Conservation (phyloP, 2,113 vertebrate genomes). For the Pedionomus torquatus region DNA sequence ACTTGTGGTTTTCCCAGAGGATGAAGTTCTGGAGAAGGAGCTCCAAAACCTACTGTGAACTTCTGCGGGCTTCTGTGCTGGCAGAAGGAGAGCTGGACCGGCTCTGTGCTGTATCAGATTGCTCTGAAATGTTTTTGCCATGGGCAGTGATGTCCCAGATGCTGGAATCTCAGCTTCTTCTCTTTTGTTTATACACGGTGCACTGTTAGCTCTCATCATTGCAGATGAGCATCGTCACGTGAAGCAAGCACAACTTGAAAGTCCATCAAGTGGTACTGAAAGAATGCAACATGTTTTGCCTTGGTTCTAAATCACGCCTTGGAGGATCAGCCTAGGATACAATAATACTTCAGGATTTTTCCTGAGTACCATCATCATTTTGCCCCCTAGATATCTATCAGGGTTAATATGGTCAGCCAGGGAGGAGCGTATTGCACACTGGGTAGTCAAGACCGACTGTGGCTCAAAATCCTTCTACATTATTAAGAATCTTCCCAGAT, state of each 20-base stretch:
- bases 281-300: neutral
- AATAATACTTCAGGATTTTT: neutral
- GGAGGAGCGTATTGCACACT: neutral
- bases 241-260: neutral
- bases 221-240: neutral
- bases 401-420: neutral
- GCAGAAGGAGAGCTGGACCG: neutral
- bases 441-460: neutral
- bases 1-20: neutral
- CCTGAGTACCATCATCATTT: neutral
- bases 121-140: neutral
- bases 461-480: neutral
- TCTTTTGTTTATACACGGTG: neutral
- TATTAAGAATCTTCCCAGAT: neutral
- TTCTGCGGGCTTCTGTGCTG: neutral
- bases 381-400: neutral
- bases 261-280: neutral
- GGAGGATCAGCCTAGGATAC: neutral
- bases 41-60: neutral
- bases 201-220: fast-evolving
- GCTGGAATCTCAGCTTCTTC: neutral
- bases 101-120: neutral
- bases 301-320: neutral
- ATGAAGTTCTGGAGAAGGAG: neutral
- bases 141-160: neutral